Evolutionary conservation across 2,797 vertebrate genomes (phyloP).

Genomic region (Momotus momota): DNA sequence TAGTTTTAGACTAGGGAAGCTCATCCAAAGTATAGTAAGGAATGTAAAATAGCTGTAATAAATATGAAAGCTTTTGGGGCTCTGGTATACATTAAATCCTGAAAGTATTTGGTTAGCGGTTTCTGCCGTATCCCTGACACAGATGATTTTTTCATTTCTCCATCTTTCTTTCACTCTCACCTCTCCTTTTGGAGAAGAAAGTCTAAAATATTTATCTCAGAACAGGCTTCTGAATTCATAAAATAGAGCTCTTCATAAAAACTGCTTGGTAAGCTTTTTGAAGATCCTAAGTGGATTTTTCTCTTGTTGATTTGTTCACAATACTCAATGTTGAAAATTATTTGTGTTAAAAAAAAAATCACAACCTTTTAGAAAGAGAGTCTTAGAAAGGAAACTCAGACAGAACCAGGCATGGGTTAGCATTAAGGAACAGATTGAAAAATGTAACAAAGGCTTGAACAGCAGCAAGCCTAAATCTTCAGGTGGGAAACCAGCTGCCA

Average conservation of each 20-base stretch:
- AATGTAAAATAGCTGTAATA: constrained; percentile 12
- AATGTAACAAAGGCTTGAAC: not conserved
- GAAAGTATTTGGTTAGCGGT: constrained; percentile 5
- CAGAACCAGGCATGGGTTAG: not conserved
- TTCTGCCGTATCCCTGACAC: not conserved
- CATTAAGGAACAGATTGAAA: not conserved
- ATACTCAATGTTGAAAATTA: not conserved
- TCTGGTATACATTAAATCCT: not conserved
- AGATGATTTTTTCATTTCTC: not conserved
- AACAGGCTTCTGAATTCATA: not conserved
- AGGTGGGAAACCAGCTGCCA: not conserved
- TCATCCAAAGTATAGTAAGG: not conserved
- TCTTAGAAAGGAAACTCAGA: not conserved
- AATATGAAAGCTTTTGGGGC: constrained; percentile 11
- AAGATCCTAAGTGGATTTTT: not conserved
- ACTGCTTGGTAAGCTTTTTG: not conserved
- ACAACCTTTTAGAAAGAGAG: not conserved
- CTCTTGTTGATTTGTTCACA: not conserved
- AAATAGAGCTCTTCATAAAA: not conserved
- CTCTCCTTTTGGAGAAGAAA: not conserved
- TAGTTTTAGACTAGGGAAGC: not conserved
- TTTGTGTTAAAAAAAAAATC: not conserved
- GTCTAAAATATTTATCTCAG: constrained; percentile 31
- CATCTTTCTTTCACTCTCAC: not conserved
- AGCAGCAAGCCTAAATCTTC: not conserved